These are phyloP conservation scores for Aldabrachelys gigantea DNA, from an alignment of 2,113 vertebrate genomes.

Conservation along the genomic window DNA sequence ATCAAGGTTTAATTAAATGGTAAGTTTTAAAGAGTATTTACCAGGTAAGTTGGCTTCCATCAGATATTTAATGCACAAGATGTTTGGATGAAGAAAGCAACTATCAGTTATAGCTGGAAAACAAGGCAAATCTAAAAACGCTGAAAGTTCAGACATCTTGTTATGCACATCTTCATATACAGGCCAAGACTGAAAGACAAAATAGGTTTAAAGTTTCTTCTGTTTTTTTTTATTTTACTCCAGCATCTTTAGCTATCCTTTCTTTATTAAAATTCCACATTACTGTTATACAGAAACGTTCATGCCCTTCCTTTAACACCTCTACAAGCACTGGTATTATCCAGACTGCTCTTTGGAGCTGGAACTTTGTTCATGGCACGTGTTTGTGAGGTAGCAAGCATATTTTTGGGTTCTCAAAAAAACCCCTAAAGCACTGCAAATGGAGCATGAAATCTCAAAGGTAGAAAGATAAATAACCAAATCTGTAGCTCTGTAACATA, in stretches of 20 bases:
- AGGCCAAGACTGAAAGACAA: slow-evolving; percentile 84
- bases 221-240: not conserved
- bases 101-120: slow-evolving; percentile 87
- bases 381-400: not conserved
- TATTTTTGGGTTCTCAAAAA: not conserved
- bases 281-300: not conserved
- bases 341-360: not conserved
- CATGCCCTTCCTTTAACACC: not conserved
- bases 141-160: slow-evolving; percentile 77
- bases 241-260: not conserved
- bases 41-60: slow-evolving; percentile 92
- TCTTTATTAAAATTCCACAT: not conserved
- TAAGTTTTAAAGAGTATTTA: slow-evolving; percentile 57
- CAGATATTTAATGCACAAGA: slow-evolving; percentile 89
- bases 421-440: not conserved
- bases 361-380: not conserved
- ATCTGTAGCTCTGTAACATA: not conserved
- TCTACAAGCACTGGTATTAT: not conserved
- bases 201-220: not conserved
- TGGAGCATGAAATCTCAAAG: not conserved
- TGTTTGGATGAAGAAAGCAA: slow-evolving; percentile 88
- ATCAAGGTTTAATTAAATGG: slow-evolving; percentile 34
- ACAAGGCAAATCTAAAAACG: slow-evolving; percentile 83
- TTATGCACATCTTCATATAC: slow-evolving; percentile 78
- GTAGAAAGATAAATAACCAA: not conserved